These are phyloP conservation scores for Lepidocolaptes lacrymiger DNA, from an alignment of 2,797 vertebrate genomes.

Conservation along the genomic window DNA sequence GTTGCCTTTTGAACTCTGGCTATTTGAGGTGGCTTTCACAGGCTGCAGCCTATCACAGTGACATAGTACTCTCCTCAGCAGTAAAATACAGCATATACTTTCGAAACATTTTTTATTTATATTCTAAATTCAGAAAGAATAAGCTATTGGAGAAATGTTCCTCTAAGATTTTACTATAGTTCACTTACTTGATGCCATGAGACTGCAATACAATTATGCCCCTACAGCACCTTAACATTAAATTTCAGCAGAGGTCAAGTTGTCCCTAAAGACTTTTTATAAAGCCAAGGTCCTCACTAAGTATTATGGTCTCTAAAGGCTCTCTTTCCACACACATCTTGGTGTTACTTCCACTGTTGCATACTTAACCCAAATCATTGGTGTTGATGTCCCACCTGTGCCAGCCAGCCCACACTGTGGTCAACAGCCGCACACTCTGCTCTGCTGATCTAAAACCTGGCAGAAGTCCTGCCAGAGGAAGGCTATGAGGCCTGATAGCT, in stretches of 20 bases:
- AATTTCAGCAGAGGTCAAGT: not conserved
- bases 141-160: not conserved
- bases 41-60: not conserved
- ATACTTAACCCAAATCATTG: not conserved
- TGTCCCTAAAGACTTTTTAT: not conserved
- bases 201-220: not conserved
- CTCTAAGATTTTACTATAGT: not conserved
- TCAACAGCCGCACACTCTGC: not conserved
- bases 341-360: not conserved
- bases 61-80: not conserved
- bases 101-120: not conserved
- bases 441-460: not conserved
- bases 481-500: not conserved
- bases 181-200: not conserved
- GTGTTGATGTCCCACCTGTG: not conserved
- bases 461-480: not conserved
- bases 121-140: not conserved
- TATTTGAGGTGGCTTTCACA: not conserved
- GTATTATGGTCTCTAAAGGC: not conserved
- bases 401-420: fast-evolving
- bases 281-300: not conserved
- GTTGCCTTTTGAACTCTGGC: not conserved
- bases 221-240: not conserved
- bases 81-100: not conserved
- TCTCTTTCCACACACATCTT: not conserved